Conservation (phyloP, 2,113 vertebrate species). For the Butastur rufipennis region DNA sequence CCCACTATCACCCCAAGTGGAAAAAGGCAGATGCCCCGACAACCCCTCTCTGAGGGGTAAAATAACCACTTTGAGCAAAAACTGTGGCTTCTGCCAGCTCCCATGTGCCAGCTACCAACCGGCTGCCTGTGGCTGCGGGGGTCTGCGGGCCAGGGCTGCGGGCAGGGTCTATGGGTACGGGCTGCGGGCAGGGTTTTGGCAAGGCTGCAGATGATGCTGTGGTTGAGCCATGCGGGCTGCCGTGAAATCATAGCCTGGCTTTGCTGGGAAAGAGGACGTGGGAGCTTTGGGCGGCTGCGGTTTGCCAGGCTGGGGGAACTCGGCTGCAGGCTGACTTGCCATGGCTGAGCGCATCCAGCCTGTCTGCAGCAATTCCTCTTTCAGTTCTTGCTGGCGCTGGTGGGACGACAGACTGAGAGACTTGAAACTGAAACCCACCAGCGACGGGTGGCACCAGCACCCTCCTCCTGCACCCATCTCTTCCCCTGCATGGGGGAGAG, state of each 20-base stretch:
- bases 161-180: neutral
- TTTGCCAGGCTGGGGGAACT: neutral
- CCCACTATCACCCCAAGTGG: accelerated
- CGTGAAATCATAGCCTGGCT: neutral
- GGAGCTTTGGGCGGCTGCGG: accelerated
- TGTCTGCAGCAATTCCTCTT: neutral
- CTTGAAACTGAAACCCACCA: neutral
- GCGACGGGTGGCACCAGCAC: neutral
- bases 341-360: neutral
- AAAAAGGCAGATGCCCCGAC: neutral
- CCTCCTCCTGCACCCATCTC: neutral
- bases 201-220: neutral
- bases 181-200: neutral
- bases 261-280: neutral
- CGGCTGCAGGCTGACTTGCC: neutral
- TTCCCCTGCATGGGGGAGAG: accelerated
- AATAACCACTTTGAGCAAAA: neutral
- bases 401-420: neutral
- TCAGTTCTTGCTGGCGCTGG: neutral
- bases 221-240: neutral
- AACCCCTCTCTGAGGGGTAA: neutral
- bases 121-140: neutral
- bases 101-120: accelerated
- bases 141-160: too few species aligned
- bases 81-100: neutral